Percentiles rank a stretch among this genome's conserved stretches.
phyloP scores from a whole-genome alignment of 2,113 vertebrate genomes.

The Corythoichthys intestinalis region DNA sequence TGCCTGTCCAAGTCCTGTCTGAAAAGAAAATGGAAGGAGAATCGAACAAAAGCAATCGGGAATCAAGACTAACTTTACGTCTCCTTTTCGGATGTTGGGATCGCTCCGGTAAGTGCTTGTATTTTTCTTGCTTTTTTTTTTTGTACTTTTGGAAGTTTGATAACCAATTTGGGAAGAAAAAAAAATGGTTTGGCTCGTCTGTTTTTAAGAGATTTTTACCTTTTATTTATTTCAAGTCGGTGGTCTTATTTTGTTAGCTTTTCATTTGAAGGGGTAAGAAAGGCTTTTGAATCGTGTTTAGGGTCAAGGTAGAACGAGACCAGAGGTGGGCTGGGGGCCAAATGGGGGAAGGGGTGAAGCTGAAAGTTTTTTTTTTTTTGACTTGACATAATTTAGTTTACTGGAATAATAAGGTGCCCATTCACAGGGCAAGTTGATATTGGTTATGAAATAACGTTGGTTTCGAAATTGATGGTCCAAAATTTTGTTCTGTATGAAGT shows the following conservation, averaged over 20 bases:
- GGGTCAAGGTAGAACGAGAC: constrained; percentile 57
- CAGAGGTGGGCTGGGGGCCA: constrained; percentile 30
- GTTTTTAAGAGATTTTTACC: not conserved
- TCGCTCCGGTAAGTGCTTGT: constrained; percentile 62
- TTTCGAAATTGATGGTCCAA: not conserved
- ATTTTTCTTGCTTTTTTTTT: constrained; percentile 28
- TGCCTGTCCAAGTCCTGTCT: constrained; percentile 52
- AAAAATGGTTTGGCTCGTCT: not conserved
- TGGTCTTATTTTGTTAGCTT: constrained; percentile 35
- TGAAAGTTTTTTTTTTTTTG: not conserved
- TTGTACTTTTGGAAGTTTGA: constrained; percentile 20
- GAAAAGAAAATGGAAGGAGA: constrained; percentile 65
- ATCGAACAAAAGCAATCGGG: constrained; percentile 46
- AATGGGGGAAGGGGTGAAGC: constrained; percentile 47
- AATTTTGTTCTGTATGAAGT: not conserved
- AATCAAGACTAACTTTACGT: constrained; percentile 38
- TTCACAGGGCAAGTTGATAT: not conserved
- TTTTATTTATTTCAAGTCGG: not conserved
- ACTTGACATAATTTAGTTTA: not conserved
- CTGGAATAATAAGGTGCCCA: not conserved
- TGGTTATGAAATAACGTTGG: not conserved
- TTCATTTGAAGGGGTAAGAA: constrained; percentile 64
- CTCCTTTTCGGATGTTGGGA: constrained; percentile 38
- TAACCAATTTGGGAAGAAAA: not conserved
- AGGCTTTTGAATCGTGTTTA: constrained; percentile 71